phyloP scores from a whole-genome alignment of 2,797 vertebrate genomes.

The Zenarchopterus dispar region DNA sequence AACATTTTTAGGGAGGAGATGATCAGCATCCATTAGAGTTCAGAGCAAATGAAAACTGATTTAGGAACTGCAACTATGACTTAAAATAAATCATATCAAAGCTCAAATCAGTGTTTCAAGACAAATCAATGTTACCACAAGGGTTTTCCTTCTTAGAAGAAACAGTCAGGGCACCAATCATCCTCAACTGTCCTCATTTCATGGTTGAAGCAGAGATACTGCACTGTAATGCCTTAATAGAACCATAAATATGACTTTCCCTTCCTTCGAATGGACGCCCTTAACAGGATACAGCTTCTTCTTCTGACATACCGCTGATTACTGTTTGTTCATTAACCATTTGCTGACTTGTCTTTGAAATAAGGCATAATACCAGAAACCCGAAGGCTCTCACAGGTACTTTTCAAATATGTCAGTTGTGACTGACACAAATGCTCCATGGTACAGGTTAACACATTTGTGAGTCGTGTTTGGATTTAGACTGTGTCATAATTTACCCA shows the following conservation, averaged over 20 bases:
- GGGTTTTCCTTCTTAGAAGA: conserved; percentile 34
- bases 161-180: conserved; percentile 51
- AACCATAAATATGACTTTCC: conserved; percentile 61
- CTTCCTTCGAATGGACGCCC: conserved; percentile 45
- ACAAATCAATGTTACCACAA: conserved; percentile 13
- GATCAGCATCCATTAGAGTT: conserved; percentile 24
- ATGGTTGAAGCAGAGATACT: conserved; percentile 65
- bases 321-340: conserved; percentile 48
- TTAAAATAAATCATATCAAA: conserved; percentile 28
- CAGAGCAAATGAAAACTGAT: conserved; percentile 29
- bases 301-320: conserved; percentile 46
- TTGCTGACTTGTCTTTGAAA: conserved; percentile 40
- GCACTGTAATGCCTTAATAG: conserved; percentile 79
- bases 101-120: not conserved
- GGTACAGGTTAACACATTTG: conserved; percentile 44
- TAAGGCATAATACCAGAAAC: conserved; percentile 33
- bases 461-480: conserved; percentile 45
- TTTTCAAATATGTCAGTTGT: conserved; percentile 57
- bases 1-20: conserved; percentile 18
- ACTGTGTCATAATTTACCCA: conserved; percentile 38
- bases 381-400: conserved; percentile 46
- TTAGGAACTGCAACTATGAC: conserved; percentile 26
- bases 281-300: conserved; percentile 37
- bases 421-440: conserved; percentile 57
- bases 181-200: conserved; percentile 55